A percentile compares a stretch with the other conserved stretches of the same genome.
These are phyloP conservation scores for Aporrectodea caliginosa DNA, from an alignment of 1,140 invertebrate species.

Conservation along the genomic window DNA sequence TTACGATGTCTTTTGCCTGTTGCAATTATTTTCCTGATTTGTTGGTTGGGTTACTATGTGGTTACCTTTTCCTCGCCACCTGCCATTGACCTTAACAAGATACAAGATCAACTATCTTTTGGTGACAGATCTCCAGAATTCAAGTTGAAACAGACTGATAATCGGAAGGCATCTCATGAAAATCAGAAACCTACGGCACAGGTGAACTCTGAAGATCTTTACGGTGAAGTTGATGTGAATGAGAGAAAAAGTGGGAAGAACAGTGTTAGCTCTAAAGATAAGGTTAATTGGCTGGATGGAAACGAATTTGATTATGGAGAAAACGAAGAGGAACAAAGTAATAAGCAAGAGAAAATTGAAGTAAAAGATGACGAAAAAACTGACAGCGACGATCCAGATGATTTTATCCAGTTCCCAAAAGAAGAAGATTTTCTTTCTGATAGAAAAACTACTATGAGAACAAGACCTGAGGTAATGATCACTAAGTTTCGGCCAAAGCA, in stretches of 20 bases:
- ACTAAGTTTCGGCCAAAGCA: no score
- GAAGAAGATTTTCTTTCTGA: neutral
- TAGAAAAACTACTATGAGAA: no score
- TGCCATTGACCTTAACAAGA: neutral
- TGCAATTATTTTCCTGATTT: neutral
- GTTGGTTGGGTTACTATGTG: neutral
- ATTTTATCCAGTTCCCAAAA: neutral
- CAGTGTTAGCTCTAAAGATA: neutral
- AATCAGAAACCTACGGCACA: no score
- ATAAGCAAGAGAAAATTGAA: neutral
- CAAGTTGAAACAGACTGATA: neutral
- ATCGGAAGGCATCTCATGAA: neutral
- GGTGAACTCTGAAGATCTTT: neutral
- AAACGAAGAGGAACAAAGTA: neutral
- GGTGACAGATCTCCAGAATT: neutral
- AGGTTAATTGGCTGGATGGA: neutral
- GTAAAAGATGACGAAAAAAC: neutral
- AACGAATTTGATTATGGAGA: neutral
- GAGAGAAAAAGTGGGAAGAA: neutral
- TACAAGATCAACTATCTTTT: neutral
- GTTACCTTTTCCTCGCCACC: neutral
- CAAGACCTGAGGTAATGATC: no score
- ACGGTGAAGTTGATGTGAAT: neutral
- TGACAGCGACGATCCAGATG: neutral
- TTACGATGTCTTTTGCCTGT: neutral